A percentile compares a stretch with the other conserved stretches of the same genome.
Conservation (phyloP, 1,140 invertebrate species). For the Matsumurasca onukii region DNA sequence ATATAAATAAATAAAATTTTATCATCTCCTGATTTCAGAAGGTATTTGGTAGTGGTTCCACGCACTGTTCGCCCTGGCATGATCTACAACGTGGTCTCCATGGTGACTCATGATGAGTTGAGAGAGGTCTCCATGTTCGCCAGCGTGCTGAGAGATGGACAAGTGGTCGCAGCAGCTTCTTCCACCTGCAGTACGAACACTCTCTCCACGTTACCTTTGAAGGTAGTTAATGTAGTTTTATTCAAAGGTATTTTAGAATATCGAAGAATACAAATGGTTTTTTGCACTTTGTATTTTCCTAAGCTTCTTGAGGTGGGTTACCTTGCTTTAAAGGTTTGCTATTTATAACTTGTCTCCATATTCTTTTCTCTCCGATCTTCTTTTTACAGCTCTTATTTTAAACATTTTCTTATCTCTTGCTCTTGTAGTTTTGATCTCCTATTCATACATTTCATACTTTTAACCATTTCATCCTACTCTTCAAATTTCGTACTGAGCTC, state of each 20-base stretch:
- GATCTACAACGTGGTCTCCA: constrained; percentile 10
- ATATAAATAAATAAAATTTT: no score
- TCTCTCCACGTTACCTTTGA: background rate
- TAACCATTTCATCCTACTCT: no score
- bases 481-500: no score
- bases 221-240: background rate
- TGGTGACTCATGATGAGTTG: constrained; percentile 2
- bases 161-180: background rate
- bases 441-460: no score
- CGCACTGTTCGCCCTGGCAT: background rate
- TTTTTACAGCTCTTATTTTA: no score
- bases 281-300: background rate
- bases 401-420: no score
- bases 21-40: no score
- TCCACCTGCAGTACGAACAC: background rate
- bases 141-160: background rate
- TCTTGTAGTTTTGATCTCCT: no score
- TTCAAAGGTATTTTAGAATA: background rate
- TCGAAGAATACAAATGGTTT: background rate
- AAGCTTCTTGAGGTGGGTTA: no score
- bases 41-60: background rate
- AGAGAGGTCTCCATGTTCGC: background rate
- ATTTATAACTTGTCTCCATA: no score
- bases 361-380: no score
- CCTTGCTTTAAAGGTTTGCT: no score